Evolutionary conservation across 2,797 vertebrate species (phyloP).

Genomic region (Ceyx erithaca): DNA sequence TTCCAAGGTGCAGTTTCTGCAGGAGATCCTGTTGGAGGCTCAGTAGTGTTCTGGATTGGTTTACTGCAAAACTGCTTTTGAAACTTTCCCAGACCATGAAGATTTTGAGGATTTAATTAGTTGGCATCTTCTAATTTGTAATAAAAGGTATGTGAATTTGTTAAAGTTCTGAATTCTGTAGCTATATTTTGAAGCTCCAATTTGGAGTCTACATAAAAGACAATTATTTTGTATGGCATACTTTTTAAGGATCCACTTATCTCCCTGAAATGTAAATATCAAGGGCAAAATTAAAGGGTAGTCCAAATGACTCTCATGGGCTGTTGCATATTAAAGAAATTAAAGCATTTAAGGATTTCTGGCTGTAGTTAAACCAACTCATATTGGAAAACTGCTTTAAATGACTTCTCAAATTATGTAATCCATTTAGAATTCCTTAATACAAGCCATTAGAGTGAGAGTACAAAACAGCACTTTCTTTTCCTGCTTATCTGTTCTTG

Average conservation of each 20-base stretch:
- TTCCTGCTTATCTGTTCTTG: no score
- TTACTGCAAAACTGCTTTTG: neutral
- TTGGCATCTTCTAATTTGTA: neutral
- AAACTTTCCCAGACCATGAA: neutral
- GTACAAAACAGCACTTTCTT: neutral
- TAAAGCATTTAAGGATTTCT: neutral
- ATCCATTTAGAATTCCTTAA: neutral
- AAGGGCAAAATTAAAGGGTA: neutral
- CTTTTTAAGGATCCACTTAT: neutral
- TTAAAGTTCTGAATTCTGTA: neutral
- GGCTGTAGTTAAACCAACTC: constrained; percentile 15
- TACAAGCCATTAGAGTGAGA: neutral
- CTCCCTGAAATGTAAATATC: neutral
- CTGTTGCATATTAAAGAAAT: constrained; percentile 34
- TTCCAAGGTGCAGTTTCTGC: neutral
- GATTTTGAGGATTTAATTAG: neutral
- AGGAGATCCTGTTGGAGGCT: neutral
- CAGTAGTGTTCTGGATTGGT: neutral
- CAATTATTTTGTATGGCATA: neutral
- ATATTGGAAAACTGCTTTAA: neutral
- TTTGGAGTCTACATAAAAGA: constrained; percentile 20
- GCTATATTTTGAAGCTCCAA: neutral
- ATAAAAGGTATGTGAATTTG: neutral
- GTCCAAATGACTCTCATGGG: constrained; percentile 6
- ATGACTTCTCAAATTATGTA: neutral